Percentiles rank a stretch among this genome's conserved stretches.
Evolutionary conservation across 2,888 invertebrate species (phyloP).

Genomic region (Cylindroiulus punctatus): DNA sequence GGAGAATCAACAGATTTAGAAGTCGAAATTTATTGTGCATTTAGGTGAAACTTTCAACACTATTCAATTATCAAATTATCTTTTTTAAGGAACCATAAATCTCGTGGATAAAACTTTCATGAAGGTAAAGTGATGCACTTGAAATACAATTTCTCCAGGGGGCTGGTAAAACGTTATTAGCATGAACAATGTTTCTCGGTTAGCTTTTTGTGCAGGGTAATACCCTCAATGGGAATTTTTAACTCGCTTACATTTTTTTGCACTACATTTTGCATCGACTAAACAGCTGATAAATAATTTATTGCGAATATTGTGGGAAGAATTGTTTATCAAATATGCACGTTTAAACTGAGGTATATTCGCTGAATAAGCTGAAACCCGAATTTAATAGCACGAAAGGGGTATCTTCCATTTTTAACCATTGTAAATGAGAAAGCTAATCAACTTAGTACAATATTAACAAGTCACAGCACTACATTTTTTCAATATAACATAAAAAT

Average conservation of each 20-base stretch:
- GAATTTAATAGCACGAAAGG: too few species aligned
- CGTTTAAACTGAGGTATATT: too few species aligned
- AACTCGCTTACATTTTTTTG: not conserved
- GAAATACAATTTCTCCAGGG: slow-evolving; percentile 12
- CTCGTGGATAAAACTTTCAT: not conserved
- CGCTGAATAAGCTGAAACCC: not conserved
- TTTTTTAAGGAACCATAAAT: not conserved
- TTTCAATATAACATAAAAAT: not conserved
- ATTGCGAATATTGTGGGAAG: not conserved
- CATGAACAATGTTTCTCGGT: not conserved
- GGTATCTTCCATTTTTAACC: too few species aligned
- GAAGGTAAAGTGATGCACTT: not conserved
- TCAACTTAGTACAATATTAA: too few species aligned
- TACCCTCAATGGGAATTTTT: not conserved
- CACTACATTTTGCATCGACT: not conserved
- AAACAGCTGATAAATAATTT: not conserved
- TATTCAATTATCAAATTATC: not conserved
- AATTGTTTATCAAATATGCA: not conserved
- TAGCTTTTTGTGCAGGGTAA: not conserved
- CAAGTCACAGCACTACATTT: too few species aligned
- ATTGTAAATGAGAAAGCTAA: too few species aligned
- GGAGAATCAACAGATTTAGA: not conserved
- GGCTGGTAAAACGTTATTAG: not conserved
- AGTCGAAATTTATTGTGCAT: not conserved
- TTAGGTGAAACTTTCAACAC: not conserved